A percentile compares a stretch with the other conserved stretches of the same genome.
phyloP scores from a whole-genome alignment of 2,797 vertebrate species.

The Echeneis naucrates region DNA sequence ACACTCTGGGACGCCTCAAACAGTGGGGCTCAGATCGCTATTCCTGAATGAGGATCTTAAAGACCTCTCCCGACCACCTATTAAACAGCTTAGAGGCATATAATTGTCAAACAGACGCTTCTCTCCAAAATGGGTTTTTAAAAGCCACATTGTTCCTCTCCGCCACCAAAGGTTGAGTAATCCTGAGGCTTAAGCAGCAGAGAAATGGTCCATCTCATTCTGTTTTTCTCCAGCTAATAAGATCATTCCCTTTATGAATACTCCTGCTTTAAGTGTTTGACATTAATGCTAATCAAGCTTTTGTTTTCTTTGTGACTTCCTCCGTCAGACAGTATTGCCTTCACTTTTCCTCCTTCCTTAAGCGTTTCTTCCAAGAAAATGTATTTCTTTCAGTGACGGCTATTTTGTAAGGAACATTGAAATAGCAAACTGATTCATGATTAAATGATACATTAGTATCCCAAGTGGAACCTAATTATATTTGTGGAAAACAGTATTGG shows the following conservation, averaged over 20 bases:
- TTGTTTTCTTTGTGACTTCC: constrained; percentile 65
- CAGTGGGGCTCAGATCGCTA: constrained; percentile 56
- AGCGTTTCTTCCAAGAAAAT: neutral
- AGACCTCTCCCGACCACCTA: constrained; percentile 75
- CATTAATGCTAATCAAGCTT: constrained; percentile 73
- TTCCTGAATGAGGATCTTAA: constrained; percentile 76
- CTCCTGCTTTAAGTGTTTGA: constrained; percentile 73
- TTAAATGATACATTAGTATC: constrained; percentile 45
- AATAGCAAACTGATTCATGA: constrained; percentile 31
- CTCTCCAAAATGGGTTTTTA: constrained; percentile 72
- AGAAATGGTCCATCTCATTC: constrained; percentile 71
- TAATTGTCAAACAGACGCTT: constrained; percentile 76
- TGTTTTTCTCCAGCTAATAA: constrained; percentile 74
- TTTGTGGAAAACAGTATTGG: constrained; percentile 63
- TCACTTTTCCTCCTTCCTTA: constrained; percentile 19
- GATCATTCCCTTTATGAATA: constrained; percentile 73
- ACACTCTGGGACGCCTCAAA: constrained; percentile 56
- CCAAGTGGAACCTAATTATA: constrained; percentile 58
- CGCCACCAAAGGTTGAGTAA: constrained; percentile 78
- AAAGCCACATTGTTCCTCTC: constrained; percentile 77
- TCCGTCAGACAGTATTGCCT: constrained; percentile 50
- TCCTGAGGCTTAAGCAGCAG: constrained; percentile 70
- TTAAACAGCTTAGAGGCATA: constrained; percentile 79
- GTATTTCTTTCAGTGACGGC: constrained; percentile 17
- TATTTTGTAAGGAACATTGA: constrained; percentile 28